A percentile compares a stretch with the other conserved stretches of the same genome.
phyloP scores from a whole-genome alignment of 2,113 vertebrate genomes.

The Emydocephalus ijimae region DNA sequence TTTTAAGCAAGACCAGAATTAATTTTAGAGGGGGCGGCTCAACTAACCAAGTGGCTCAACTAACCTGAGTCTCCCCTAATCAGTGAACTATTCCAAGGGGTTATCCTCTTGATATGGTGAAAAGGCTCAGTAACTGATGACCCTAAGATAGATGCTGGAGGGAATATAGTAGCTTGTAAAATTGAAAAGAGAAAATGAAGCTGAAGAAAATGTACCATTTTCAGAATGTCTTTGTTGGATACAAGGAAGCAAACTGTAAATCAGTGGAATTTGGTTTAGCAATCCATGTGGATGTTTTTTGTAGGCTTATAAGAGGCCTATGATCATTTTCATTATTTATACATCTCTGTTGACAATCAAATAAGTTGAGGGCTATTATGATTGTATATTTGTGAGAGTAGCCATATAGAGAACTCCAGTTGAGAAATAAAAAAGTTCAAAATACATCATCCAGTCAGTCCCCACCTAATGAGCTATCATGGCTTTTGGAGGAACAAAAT shows the following conservation, averaged over 20 bases:
- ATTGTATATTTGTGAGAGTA: neutral
- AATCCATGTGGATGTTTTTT: neutral
- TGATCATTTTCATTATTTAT: neutral
- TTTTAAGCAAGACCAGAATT: too few species aligned
- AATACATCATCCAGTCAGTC: neutral
- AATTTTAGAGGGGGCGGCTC: too few species aligned
- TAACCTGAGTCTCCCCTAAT: too few species aligned
- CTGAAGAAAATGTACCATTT: neutral
- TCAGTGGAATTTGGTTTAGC: neutral
- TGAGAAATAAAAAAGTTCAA: neutral
- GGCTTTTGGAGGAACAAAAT: neutral
- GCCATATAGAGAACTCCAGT: neutral
- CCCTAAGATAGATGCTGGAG: neutral
- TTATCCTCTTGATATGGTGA: neutral
- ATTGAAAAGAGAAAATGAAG: neutral
- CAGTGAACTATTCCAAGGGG: conserved; percentile 2
- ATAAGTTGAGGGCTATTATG: neutral
- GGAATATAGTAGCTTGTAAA: neutral
- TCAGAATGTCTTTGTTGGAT: neutral
- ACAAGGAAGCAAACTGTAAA: neutral
- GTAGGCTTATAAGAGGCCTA: too few species aligned
- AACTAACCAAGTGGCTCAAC: too few species aligned
- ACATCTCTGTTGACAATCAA: neutral
- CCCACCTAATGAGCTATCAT: neutral
- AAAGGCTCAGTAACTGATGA: neutral